phyloP scores from a whole-genome alignment of 1,140 invertebrate species.

The Lerema accius region DNA sequence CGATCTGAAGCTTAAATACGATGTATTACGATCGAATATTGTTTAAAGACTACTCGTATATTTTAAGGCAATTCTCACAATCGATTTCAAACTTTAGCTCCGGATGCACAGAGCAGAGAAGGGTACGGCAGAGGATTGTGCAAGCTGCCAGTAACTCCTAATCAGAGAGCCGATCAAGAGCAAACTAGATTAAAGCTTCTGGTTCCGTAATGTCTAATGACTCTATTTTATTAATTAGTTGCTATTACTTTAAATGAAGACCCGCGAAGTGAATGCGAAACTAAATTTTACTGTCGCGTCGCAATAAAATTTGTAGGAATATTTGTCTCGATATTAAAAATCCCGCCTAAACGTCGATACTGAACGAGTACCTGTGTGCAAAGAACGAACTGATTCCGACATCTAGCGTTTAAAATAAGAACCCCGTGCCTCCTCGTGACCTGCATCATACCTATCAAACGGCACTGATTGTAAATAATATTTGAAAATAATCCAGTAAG shows the following conservation, averaged over 20 bases:
- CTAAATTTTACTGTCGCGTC: no score
- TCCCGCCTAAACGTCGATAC: no score
- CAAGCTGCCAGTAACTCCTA: conserved; percentile 21
- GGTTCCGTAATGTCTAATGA: conserved; percentile 23
- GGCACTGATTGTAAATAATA: no score
- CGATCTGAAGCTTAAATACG: conserved; percentile 4
- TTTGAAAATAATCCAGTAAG: no score
- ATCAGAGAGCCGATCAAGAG: conserved; percentile 24
- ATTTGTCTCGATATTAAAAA: no score
- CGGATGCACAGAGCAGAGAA: not conserved
- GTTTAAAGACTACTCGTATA: conserved; percentile 6
- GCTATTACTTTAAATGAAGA: not conserved
- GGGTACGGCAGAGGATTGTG: not conserved
- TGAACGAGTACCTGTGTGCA: no score
- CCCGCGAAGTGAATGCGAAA: no score
- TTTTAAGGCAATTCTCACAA: not conserved
- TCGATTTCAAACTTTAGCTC: conserved; percentile 8
- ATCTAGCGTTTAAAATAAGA: no score
- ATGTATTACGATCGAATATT: not conserved
- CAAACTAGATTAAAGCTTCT: conserved; percentile 18
- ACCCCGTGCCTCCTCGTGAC: no score
- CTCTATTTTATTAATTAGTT: conserved; percentile 27
- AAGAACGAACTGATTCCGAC: no score
- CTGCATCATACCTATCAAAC: no score
- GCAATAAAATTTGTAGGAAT: no score